phyloP scores from a whole-genome alignment of 2,888 invertebrate genomes.

The Cheiracanthium punctorium region DNA sequence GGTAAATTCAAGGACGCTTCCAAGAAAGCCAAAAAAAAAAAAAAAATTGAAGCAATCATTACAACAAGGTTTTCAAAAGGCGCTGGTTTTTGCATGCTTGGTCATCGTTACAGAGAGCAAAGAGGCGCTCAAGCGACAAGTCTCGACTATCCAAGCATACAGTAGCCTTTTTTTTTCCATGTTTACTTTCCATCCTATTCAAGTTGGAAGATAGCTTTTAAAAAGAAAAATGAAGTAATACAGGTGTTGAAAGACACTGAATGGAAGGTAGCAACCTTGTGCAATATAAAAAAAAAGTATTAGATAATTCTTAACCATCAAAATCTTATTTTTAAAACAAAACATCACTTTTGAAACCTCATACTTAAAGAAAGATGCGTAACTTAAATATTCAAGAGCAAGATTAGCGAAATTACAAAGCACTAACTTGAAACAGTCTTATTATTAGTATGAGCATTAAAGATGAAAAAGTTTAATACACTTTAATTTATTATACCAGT shows the following conservation, averaged over 20 bases:
- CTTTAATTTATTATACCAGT: too few relatives aligned
- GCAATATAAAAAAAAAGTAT: too few relatives aligned
- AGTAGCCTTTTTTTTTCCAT: background rate
- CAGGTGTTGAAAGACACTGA: background rate
- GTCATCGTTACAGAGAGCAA: background rate
- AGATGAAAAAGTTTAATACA: too few relatives aligned
- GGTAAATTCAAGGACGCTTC: background rate
- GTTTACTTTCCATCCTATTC: background rate
- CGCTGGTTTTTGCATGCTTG: background rate
- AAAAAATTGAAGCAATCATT: background rate
- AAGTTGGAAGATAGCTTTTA: background rate
- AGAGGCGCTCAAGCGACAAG: constrained; percentile 5
- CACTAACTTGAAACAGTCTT: too few relatives aligned
- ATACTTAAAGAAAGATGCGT: too few relatives aligned
- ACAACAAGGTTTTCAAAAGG: background rate
- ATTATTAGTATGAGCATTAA: too few relatives aligned
- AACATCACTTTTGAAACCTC: too few relatives aligned
- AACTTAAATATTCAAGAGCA: too few relatives aligned
- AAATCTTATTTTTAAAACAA: too few relatives aligned
- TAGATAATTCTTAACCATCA: too few relatives aligned
- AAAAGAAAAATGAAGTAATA: background rate
- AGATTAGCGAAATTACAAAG: too few relatives aligned
- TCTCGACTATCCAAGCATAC: background rate
- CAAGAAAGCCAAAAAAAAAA: background rate
- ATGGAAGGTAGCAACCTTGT: background rate